These are phyloP conservation scores for Aphodius sticticus DNA, from an alignment of 2,888 invertebrate genomes.

Conservation along the genomic window DNA sequence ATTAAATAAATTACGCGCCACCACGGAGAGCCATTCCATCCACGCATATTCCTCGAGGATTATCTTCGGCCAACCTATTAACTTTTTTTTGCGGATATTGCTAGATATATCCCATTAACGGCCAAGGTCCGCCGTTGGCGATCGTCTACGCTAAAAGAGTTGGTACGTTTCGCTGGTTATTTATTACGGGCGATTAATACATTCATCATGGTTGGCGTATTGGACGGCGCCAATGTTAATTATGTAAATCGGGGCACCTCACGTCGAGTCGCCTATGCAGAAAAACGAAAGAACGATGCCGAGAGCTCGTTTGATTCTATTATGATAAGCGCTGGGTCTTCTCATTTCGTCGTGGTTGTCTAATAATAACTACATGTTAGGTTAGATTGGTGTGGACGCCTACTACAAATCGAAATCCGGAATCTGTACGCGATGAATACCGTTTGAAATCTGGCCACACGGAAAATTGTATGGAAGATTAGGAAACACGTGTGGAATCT, in stretches of 20 bases:
- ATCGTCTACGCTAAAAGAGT: background rate
- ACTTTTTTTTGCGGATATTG: background rate
- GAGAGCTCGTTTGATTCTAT: background rate
- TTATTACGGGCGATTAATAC: background rate
- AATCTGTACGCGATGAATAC: background rate
- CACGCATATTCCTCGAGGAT: background rate
- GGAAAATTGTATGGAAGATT: too few relatives aligned
- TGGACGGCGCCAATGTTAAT: constrained; percentile 4
- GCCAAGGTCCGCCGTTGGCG: background rate
- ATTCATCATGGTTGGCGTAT: background rate
- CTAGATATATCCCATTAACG: background rate
- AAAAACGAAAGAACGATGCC: background rate
- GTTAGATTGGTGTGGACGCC: background rate
- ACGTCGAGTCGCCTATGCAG: background rate
- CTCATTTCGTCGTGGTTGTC: background rate
- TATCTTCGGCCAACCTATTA: background rate
- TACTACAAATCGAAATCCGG: background rate
- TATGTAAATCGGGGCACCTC: background rate
- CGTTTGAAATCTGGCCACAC: background rate
- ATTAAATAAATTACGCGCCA: background rate
- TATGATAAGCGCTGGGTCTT: background rate
- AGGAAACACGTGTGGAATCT: too few relatives aligned
- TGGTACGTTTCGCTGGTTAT: background rate
- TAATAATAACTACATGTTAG: background rate
- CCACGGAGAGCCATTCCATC: background rate